A percentile compares a stretch with the other conserved stretches of the same genome.
These are phyloP conservation scores for Musca domestica DNA, from an alignment of 1,140 invertebrate genomes.

Conservation along the genomic window DNA sequence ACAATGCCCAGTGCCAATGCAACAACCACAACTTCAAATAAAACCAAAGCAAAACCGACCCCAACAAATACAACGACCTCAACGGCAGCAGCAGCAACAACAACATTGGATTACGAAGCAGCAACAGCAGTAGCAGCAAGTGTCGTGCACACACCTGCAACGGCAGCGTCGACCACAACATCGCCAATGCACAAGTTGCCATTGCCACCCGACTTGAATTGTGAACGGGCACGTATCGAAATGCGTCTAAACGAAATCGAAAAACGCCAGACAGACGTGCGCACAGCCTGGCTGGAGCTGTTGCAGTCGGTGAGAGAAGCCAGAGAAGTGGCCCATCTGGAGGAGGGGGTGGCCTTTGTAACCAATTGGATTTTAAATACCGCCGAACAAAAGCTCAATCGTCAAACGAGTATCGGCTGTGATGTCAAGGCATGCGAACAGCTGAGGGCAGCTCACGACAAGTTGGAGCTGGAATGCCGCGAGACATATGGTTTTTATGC, in stretches of 20 bases:
- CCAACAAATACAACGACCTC: not conserved
- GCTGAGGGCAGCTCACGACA: slow-evolving; percentile 70
- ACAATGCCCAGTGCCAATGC: slow-evolving; percentile 28
- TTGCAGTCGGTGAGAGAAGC: slow-evolving; percentile 61
- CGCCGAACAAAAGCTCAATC: slow-evolving; percentile 69
- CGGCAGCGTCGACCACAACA: not conserved
- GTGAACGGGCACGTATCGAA: slow-evolving; percentile 61
- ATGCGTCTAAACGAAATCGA: slow-evolving; percentile 60
- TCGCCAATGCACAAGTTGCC: slow-evolving; percentile 26
- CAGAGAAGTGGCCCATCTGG: slow-evolving; percentile 62
- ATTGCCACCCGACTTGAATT: slow-evolving; percentile 62
- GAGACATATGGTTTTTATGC: slow-evolving; percentile 75
- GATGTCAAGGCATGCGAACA: slow-evolving; percentile 70
- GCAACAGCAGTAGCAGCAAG: not conserved
- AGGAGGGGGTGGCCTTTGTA: slow-evolving; percentile 65
- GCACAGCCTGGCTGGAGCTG: slow-evolving; percentile 62
- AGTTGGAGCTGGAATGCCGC: slow-evolving; percentile 73
- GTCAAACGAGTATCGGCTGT: slow-evolving; percentile 69
- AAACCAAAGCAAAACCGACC: slow-evolving; percentile 23
- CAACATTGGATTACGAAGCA: slow-evolving; percentile 3
- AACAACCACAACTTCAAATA: slow-evolving; percentile 35
- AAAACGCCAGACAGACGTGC: slow-evolving; percentile 62
- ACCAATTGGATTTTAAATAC: slow-evolving; percentile 76
- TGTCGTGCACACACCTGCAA: not conserved
- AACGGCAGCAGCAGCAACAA: slow-evolving; percentile 6